Evolutionary conservation across 2,797 vertebrate species (phyloP), one percentile per base, ranked within the genome.

Genomic region (Amniataba percoides): DNA sequence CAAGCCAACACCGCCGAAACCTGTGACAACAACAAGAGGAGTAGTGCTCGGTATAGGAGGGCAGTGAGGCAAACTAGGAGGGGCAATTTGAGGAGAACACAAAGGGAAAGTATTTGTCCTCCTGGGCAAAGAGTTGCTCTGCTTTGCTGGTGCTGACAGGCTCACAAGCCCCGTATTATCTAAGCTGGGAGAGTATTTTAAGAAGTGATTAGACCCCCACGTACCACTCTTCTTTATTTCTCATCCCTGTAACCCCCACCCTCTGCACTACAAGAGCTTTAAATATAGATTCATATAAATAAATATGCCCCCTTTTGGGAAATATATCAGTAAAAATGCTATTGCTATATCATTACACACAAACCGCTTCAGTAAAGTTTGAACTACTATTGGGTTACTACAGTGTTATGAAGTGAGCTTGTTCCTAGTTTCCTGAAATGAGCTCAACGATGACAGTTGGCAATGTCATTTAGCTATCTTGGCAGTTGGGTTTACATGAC

Each of bases 151-250:
- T 79, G 82, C 70, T 90, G 91, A 87, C 86, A 90, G 80, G 64
- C 68, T 71, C 74, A 56, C 73, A 82, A 87, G 77, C 80, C 61
- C 77, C 23, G 84, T 74, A 81, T 88, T 89, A 91, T 93, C 86
- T 86, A 45, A 72, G 78, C 78, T 73, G 71, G 67, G 69, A 68
- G 85, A 81, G 89, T 92, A 94, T 93, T 93, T 94, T 93, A 92
- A 88, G 93, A 89, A 81, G 84, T 74, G 87, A 88, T 90, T 89
- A 90, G 84, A 89, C 63, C 77, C 58, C 89, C 81, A 90, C 78
- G 80, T 89, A 85, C 70, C 87, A 86, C 82, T 74, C 71, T 78
- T 77, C 68, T 85, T 81, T 79, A 62, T 82, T 86, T 84, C 39
- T 51, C 77, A 61, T 78, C 68, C 64, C 51, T 55, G 49, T 46